Evolutionary conservation across 1,140 invertebrate species (phyloP).

Genomic region (Dendrolimus punctatus): DNA sequence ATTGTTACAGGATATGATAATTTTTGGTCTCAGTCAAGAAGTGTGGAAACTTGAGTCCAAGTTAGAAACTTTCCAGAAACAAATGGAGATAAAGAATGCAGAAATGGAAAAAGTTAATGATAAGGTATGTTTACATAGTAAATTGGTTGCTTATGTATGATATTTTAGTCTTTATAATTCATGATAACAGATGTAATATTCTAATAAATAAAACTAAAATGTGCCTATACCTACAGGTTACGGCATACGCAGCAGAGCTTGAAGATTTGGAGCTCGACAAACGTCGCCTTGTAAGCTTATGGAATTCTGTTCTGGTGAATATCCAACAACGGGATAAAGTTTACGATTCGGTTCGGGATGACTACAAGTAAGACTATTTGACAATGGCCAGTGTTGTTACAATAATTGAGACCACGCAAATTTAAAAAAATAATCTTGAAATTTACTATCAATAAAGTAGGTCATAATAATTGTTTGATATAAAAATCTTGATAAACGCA

Average conservation of each 20-base stretch:
- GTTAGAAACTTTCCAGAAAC: slow-evolving; percentile 68
- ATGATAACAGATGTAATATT: too few relatives aligned
- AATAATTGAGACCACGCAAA: not conserved
- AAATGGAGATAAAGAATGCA: slow-evolving; percentile 69
- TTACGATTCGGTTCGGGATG: slow-evolving; percentile 73
- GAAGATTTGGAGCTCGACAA: slow-evolving; percentile 80
- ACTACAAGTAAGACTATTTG: slow-evolving; percentile 69
- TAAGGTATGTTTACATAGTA: slow-evolving; percentile 27
- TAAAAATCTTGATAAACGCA: too few relatives aligned
- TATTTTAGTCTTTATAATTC: too few relatives aligned
- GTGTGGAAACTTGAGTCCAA: slow-evolving; percentile 72
- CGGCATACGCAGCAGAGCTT: slow-evolving; percentile 78
- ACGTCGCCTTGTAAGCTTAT: slow-evolving; percentile 77
- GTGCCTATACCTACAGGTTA: slow-evolving; percentile 27
- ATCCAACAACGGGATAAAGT: slow-evolving; percentile 79
- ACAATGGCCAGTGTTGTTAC: too few relatives aligned
- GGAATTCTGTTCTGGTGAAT: slow-evolving; percentile 80
- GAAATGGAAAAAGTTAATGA: slow-evolving; percentile 72
- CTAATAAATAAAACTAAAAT: not conserved
- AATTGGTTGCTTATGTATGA: too few relatives aligned
- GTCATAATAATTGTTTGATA: too few relatives aligned
- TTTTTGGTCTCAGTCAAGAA: slow-evolving; percentile 71
- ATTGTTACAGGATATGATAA: slow-evolving; percentile 62
- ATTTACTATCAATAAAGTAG: too few relatives aligned
- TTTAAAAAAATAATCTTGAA: too few relatives aligned